These are phyloP conservation scores for Drosophila hawaiiensis DNA, from an alignment of 2,888 invertebrate genomes.

Conservation along the genomic window DNA sequence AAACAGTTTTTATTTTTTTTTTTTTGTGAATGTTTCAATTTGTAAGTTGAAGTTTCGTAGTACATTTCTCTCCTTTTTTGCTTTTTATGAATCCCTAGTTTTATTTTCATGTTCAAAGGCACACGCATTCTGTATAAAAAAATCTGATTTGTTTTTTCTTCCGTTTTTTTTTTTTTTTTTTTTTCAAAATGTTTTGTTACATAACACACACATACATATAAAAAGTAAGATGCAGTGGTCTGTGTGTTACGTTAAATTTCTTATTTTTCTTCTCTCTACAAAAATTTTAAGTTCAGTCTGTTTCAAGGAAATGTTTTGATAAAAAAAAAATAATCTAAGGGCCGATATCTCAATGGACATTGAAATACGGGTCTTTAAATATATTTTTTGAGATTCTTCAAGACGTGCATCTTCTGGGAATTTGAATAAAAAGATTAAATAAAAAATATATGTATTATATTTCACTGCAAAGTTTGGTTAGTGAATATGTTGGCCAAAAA, in stretches of 20 bases:
- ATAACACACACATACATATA: conserved; percentile 53
- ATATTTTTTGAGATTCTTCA: conserved; percentile 82
- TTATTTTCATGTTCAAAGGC: conserved; percentile 68
- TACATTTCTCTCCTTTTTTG: conserved; percentile 50
- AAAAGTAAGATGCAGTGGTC: conserved; percentile 63
- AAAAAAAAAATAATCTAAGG: conserved; percentile 43
- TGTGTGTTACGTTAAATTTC: conserved; percentile 37
- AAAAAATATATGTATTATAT: conserved; percentile 32
- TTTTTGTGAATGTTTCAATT: conserved; percentile 35
- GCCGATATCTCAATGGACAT: conserved; percentile 20
- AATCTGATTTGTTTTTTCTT: conserved; percentile 61
- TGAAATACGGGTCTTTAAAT: conserved; percentile 33
- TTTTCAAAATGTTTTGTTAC: conserved; percentile 42
- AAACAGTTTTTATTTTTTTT: conserved; percentile 17
- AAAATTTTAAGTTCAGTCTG: conserved; percentile 75
- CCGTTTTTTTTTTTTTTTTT: conserved; percentile 14
- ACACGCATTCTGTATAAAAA: conserved; percentile 68
- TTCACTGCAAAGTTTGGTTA: conserved; percentile 50
- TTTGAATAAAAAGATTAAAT: conserved; percentile 47
- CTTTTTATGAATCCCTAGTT: conserved; percentile 61
- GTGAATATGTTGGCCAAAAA: conserved; percentile 51
- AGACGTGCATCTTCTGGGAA: conserved; percentile 70
- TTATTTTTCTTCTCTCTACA: conserved; percentile 43
- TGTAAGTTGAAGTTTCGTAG: conserved; percentile 47
- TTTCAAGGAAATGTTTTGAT: conserved; percentile 76